Evolutionary conservation across 2,888 invertebrate species (phyloP).

Genomic region (Hypolimnas misippus): DNA sequence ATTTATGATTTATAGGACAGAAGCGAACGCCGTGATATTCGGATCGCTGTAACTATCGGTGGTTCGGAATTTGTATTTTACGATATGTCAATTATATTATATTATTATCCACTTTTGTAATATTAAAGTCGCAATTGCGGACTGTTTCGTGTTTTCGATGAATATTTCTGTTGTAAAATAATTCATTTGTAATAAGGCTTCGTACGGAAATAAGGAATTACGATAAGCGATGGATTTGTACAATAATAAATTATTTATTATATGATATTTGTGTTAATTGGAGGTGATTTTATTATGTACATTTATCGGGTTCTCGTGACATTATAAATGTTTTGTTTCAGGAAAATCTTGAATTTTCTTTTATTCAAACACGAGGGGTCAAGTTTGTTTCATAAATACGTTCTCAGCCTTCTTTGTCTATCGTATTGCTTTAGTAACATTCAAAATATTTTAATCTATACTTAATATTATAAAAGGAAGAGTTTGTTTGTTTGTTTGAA

Average conservation of each 20-base stretch:
- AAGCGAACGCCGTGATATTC: conserved; percentile 34
- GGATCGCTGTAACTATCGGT: conserved; percentile 37
- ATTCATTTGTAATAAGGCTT: conserved; percentile 6
- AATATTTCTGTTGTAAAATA: not conserved
- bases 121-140: not conserved
- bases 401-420: too few relatives aligned
- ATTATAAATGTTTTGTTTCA: too few relatives aligned
- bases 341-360: too few relatives aligned
- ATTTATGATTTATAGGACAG: conserved; percentile 71
- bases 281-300: not conserved
- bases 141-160: not conserved
- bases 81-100: conserved; percentile 35
- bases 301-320: too few relatives aligned
- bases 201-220: conserved; percentile 5
- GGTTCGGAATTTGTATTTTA: conserved; percentile 40
- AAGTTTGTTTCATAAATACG: too few relatives aligned
- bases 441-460: too few relatives aligned
- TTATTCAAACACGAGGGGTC: too few relatives aligned
- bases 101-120: conserved; percentile 13
- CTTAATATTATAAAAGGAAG: too few relatives aligned
- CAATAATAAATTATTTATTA: conserved; percentile 6
- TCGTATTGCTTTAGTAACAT: too few relatives aligned
- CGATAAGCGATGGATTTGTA: not conserved
- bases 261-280: not conserved
- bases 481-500: too few relatives aligned